Base-by-base conservation (phyloP, 2,888 invertebrate genomes). In the Pandemis corylana region DNA sequence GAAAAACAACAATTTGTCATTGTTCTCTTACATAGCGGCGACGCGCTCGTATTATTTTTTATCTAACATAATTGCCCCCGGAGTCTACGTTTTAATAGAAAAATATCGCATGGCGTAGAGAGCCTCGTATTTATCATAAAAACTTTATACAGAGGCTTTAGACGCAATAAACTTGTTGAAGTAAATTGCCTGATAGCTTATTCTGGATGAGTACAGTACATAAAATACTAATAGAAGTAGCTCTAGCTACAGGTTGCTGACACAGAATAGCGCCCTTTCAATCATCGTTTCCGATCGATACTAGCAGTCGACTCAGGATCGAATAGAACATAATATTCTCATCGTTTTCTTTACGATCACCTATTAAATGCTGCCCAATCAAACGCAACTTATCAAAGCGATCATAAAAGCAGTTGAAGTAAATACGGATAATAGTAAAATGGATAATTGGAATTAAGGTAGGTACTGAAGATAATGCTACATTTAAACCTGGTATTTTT, bases 1-100 rank as follows among this genome's bases (percentile, higher is more conserved):
- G 75, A 76, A 80, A 80, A 81, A 81, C 78, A 82, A 80, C 83
- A 77, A 87, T 87, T 87, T 86, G 84, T 87, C 87, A 87, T 85
- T 84, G 84, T 85, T 83, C 82, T 81, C 80, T 74, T 65, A 79
- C 80, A 79, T 78, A 62, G 73, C 76, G 72, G 75, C 76, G 79
- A 80, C 79, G 79, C 63, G 79, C 75, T 83, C 80, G 78, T 83
- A 84, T 83, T 80, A 79, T 76, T 81, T 81, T 83, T 83, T 82
- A 83, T 79, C 77, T 68, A 76, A 79, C 80, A 77, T 84, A 84
- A 85, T 82, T 81, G 61, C 61, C 51, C 53, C 36, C 20, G 36
- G 66, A 20, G 64, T 46, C 44, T 61, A 46, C 20, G 46, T 64
- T 59, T 71, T 49, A 46, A 68, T 44, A 12, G n/a, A 15, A 12